These are phyloP conservation scores for Eupristina koningsbergeri DNA, from an alignment of 1,140 invertebrate species.

Conservation along the genomic window DNA sequence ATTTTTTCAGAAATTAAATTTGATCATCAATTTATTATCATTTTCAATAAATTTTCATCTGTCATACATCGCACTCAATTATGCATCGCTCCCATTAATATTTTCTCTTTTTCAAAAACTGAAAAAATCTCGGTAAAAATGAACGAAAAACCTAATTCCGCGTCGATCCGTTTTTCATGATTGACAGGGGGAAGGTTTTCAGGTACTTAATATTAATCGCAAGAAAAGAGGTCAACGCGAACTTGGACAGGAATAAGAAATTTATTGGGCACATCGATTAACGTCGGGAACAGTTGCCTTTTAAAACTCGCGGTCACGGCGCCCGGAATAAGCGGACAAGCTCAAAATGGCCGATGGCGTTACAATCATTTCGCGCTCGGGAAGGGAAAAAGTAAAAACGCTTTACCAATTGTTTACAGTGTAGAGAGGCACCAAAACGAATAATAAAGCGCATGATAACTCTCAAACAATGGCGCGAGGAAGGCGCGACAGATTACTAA, in stretches of 20 bases:
- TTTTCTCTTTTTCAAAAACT: too few relatives aligned
- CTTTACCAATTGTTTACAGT: not conserved
- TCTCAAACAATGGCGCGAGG: constrained; percentile 1
- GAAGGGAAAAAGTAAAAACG: not conserved
- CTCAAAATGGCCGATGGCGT: not conserved
- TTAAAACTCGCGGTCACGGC: not conserved
- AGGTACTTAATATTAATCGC: too few relatives aligned
- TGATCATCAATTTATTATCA: too few relatives aligned
- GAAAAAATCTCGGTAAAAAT: too few relatives aligned
- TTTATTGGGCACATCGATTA: not conserved
- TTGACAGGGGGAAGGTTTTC: too few relatives aligned
- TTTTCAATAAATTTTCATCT: too few relatives aligned
- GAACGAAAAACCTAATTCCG: too few relatives aligned
- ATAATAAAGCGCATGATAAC: constrained; percentile 14
- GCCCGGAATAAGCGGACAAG: not conserved
- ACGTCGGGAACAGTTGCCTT: not conserved
- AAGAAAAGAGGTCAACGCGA: not conserved
- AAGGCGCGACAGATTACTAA: constrained; percentile 19
- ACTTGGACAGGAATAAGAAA: too few relatives aligned
- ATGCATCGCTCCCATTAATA: too few relatives aligned
- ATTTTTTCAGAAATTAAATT: too few relatives aligned
- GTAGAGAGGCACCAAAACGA: not conserved
- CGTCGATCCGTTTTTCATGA: too few relatives aligned
- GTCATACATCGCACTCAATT: too few relatives aligned
- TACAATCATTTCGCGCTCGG: not conserved